Evolutionary conservation across 30 jellyfish, hydroid and myxozoan species (phyloP), one percentile per base, ranked within the genome.

Genomic region (Aurelia sp.): DNA sequence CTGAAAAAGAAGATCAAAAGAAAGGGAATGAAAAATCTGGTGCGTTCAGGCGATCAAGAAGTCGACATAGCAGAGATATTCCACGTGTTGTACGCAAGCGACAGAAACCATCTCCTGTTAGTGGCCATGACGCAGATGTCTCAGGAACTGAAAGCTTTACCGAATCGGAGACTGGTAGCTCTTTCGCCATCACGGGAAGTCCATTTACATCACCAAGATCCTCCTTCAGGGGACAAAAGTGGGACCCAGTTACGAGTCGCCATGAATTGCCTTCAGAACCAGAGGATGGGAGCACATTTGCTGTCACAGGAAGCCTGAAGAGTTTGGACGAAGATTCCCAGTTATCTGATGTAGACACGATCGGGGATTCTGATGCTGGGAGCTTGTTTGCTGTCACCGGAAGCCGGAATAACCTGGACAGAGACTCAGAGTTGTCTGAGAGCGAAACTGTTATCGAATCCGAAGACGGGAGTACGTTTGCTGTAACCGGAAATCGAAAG

Each of bases 181-280:
- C 87, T 1, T 76, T 76, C 40, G 87, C 77, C 22, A 62, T 76
- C 18, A 76, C 87, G 13, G 76, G 77, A 15, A 76, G 87, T 53
- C 87, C 87, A 17, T n/a, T 50, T 16, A 64, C 63, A 2, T 76
- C 87, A 11, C 87, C 87, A 13, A 60, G 87, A 76, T 70, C 87
- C 11, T 76, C 87, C 13, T 60, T 76, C 13, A 55, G 87, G 44
- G 62, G 66, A 1, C 68, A 19, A 11, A 59, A 59, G 4, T 59
- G 69, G 69, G 23, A 18, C 23, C 23, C 23, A 59, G 1, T 11
- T 3, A 21, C 33, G 4, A 8, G 12, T 59, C 41, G 66, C 12
- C 0, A 12, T 48, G 35, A 40, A 15, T 57, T 19, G 20, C 21
- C n/a, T 33, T 33, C 62, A 21, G 87, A 62, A 5, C 40, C 75